Evolutionary conservation across 2,797 vertebrate genomes (phyloP).

Genomic region (Netta rufina): DNA sequence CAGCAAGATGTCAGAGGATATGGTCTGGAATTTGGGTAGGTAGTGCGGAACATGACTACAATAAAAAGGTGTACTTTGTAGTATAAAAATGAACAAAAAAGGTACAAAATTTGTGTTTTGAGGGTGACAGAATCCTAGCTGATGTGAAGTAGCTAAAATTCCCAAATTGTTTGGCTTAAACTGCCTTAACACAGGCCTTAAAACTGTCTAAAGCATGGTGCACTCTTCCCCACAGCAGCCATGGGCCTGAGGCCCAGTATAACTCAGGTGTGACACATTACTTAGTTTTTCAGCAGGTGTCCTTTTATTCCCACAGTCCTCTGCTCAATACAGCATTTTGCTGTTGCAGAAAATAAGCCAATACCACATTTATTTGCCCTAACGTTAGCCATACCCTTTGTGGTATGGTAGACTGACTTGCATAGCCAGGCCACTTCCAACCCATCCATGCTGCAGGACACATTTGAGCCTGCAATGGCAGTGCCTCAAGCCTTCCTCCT

Average conservation of each 20-base stretch:
- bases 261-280: background rate
- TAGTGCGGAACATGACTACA: background rate
- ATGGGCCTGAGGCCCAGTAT: background rate
- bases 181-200: background rate
- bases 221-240: fast-evolving
- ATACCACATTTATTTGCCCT: background rate
- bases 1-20: background rate
- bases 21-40: background rate
- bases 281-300: background rate
- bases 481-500: background rate
- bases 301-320: background rate
- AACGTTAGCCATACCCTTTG: background rate
- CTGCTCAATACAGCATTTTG: background rate
- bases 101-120: background rate
- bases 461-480: fast-evolving
- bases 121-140: background rate
- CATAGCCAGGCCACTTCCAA: background rate
- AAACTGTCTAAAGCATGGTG: fast-evolving
- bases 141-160: background rate
- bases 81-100: background rate
- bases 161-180: background rate
- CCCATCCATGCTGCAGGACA: background rate
- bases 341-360: background rate
- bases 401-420: background rate
- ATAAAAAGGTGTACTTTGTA: background rate